These are phyloP conservation scores for Diachasmimorpha longicaudata DNA, from an alignment of 1,140 invertebrate genomes.

Conservation along the genomic window DNA sequence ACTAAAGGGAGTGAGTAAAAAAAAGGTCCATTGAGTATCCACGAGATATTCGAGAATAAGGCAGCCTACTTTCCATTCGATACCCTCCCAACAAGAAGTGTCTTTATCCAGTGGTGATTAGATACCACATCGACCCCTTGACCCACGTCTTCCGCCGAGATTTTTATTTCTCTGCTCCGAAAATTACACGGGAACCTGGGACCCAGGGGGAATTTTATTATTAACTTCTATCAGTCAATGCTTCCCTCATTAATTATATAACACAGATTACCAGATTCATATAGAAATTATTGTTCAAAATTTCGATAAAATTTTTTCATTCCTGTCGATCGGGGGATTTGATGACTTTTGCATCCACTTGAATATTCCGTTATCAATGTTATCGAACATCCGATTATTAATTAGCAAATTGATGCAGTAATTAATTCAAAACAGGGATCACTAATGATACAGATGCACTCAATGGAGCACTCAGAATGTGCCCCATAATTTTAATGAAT, in stretches of 20 bases:
- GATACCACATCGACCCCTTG: constrained; percentile 51
- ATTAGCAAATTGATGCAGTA: too few species aligned
- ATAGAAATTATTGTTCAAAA: neutral
- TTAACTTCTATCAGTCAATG: constrained; percentile 13
- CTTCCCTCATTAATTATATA: neutral
- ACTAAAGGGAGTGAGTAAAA: neutral
- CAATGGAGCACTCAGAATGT: neutral
- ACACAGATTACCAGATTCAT: neutral
- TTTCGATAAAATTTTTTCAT: too few species aligned
- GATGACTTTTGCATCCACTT: too few species aligned
- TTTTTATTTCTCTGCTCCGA: constrained; percentile 1
- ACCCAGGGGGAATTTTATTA: neutral
- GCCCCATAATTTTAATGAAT: neutral
- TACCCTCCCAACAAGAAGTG: constrained; percentile 44
- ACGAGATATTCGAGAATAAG: constrained; percentile 33
- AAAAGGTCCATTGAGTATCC: neutral
- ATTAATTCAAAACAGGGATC: too few species aligned
- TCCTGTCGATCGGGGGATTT: too few species aligned
- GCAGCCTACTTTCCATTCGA: constrained; percentile 46
- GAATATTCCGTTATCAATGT: too few species aligned
- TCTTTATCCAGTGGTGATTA: constrained; percentile 52
- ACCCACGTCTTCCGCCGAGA: constrained; percentile 48
- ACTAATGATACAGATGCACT: too few species aligned
- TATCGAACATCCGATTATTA: too few species aligned
- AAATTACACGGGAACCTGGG: neutral